Percentiles rank a stretch among this genome's conserved stretches.
Conservation (phyloP, 92 coral and sea anemone species). For the Porites divaricata region DNA sequence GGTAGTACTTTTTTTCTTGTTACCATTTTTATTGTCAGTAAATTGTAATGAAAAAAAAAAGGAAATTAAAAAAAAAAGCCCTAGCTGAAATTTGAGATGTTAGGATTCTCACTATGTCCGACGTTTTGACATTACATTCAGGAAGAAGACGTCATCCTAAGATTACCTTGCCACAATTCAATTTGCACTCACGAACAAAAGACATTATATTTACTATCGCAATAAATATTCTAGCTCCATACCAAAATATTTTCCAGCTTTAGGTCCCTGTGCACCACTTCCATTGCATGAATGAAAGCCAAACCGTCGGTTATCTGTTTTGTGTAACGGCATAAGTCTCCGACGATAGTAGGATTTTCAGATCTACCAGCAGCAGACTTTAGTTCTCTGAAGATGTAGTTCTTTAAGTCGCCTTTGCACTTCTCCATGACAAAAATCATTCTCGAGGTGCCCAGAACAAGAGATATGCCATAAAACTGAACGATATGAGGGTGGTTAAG, state of each 20-base stretch:
- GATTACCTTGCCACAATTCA: too few species aligned
- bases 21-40: too few species aligned
- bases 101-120: too few species aligned
- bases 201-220: too few species aligned
- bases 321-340: not conserved
- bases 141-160: too few species aligned
- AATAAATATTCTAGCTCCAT: not conserved
- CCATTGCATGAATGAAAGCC: constrained; percentile 8
- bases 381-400: not conserved
- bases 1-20: too few species aligned
- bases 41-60: too few species aligned
- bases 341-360: not conserved
- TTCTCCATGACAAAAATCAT: constrained; percentile 31
- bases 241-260: constrained; percentile 45
- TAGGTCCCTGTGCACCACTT: constrained; percentile 43
- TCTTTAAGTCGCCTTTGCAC: constrained; percentile 13
- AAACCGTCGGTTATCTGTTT: constrained; percentile 16
- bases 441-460: not conserved
- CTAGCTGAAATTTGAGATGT: too few species aligned
- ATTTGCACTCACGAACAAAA: too few species aligned
- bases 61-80: too few species aligned
- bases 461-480: not conserved
- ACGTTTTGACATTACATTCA: too few species aligned
- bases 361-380: constrained; percentile 10
- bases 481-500: not conserved